Evolutionary conservation across 2,113 vertebrate genomes (phyloP).

Genomic region (Lepisosteus oculatus): DNA sequence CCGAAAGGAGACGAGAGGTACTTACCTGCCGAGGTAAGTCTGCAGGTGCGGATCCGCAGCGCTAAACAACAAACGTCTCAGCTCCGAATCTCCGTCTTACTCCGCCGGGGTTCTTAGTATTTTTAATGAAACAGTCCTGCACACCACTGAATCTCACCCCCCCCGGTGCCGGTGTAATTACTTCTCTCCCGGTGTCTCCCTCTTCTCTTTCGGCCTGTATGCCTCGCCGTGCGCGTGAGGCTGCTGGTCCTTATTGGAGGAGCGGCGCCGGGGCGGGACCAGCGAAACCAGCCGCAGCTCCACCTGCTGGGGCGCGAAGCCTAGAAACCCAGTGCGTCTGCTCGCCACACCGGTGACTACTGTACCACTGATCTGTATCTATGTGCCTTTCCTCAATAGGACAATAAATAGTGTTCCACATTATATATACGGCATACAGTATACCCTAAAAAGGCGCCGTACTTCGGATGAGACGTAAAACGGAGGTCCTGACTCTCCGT

Average conservation of each 20-base stretch:
- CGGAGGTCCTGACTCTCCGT: no score
- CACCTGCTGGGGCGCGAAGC: conserved; percentile 51
- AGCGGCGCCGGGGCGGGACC: conserved; percentile 11
- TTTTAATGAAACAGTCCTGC: conserved; percentile 36
- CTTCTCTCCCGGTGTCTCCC: conserved; percentile 32
- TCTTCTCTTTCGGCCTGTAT: conserved; percentile 1
- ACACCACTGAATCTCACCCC: neutral
- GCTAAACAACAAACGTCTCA: no score
- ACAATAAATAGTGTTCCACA: no score
- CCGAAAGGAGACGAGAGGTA: no score
- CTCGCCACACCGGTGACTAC: no score
- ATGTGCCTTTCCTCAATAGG: no score
- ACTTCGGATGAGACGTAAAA: no score
- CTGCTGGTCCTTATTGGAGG: conserved; percentile 50
- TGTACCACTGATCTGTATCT: no score
- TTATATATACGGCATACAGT: no score
- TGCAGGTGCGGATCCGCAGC: no score
- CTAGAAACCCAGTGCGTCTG: neutral
- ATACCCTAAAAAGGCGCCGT: no score
- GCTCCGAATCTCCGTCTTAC: conserved; percentile 24
- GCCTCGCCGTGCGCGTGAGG: neutral
- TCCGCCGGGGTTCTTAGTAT: conserved; percentile 32
- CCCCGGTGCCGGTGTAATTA: neutral
- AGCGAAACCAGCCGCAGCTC: conserved; percentile 33
- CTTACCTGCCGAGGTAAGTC: no score